These are phyloP conservation scores for Acromyrmex heyeri DNA, from an alignment of 1,140 invertebrate species.

Conservation along the genomic window DNA sequence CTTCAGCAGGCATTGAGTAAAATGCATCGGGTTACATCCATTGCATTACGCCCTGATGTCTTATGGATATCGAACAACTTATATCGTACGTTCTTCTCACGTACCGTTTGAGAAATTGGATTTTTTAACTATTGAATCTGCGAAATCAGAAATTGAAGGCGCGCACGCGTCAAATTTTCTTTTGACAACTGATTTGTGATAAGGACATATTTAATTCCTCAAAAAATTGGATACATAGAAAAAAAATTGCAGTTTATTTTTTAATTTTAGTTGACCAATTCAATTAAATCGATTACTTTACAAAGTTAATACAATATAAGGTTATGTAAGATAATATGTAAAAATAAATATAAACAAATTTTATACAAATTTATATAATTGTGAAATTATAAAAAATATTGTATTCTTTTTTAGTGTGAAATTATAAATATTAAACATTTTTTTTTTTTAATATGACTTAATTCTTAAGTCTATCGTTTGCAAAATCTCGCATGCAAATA, in stretches of 20 bases:
- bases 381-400: slow-evolving; percentile 7
- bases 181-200: neutral
- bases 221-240: neutral
- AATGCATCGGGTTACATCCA: slow-evolving; percentile 24
- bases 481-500: neutral
- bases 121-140: neutral
- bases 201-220: neutral
- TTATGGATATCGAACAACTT: neutral
- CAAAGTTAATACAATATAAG: neutral
- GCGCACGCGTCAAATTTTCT: neutral
- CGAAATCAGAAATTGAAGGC: neutral
- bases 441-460: neutral
- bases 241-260: neutral
- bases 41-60: slow-evolving; percentile 7
- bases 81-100: neutral
- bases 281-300: neutral
- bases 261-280: neutral
- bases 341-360: slow-evolving; percentile 16
- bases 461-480: neutral
- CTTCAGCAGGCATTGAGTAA: slow-evolving; percentile 13
- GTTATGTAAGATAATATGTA: no score
- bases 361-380: neutral
- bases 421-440: neutral
- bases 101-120: neutral
- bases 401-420: no score